Evolutionary conservation across 2,888 invertebrate genomes (phyloP).

Genomic region (Cynaeus angustus): DNA sequence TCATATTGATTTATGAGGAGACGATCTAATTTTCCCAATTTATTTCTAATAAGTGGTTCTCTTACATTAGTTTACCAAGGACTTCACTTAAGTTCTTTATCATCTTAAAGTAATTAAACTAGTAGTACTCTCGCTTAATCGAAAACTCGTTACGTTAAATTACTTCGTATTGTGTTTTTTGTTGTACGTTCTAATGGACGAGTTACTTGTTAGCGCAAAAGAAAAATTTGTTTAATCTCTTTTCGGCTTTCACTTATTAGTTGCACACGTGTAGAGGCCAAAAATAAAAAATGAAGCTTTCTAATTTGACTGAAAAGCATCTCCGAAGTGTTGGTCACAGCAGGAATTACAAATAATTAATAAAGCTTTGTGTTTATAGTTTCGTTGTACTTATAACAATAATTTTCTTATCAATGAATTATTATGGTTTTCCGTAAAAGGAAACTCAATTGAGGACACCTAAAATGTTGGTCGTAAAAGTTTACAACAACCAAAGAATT

Average conservation of each 20-base stretch:
- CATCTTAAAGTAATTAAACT: too few relatives aligned
- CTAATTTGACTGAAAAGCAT: constrained; percentile 6
- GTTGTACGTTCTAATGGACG: too few relatives aligned
- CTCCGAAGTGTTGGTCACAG: too few relatives aligned
- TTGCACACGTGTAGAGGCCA: constrained; percentile 1
- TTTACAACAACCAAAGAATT: not conserved
- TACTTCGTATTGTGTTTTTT: too few relatives aligned
- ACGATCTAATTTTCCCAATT: not conserved
- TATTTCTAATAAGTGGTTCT: too few relatives aligned
- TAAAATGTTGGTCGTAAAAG: not conserved
- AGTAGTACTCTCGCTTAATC: too few relatives aligned
- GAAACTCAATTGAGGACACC: not conserved
- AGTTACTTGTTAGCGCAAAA: too few relatives aligned
- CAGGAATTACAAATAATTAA: too few relatives aligned
- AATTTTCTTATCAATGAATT: constrained; percentile 11
- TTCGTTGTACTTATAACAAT: not conserved
- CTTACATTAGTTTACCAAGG: too few relatives aligned
- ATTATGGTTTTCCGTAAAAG: constrained; percentile 8
- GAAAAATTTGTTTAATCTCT: not conserved
- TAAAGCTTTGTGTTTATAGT: not conserved
- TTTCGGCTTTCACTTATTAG: constrained; percentile 10
- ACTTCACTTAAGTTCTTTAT: too few relatives aligned
- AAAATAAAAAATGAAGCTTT: constrained; percentile 15
- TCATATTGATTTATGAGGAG: not conserved
- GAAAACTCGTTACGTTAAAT: too few relatives aligned